Conservation (phyloP, 2,888 invertebrate species). For the Tetramorium bicarinatum region DNA sequence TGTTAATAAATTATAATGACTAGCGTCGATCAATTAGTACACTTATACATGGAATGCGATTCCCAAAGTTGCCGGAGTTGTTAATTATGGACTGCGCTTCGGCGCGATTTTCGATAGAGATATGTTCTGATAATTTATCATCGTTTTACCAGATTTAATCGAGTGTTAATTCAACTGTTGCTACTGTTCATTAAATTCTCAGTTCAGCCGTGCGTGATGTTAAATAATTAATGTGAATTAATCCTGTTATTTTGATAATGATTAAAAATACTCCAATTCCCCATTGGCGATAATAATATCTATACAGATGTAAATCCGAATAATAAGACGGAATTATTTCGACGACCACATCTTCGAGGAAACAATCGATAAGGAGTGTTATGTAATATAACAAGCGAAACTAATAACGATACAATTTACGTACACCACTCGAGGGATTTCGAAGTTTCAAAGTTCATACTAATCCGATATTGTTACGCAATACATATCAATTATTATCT, state of each 20-base stretch:
- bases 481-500: constrained; percentile 51
- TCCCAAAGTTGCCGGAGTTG: constrained; percentile 37
- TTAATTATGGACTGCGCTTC: constrained; percentile 60
- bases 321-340: constrained; percentile 2
- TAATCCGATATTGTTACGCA: constrained; percentile 40
- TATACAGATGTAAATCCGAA: not conserved
- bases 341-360: not conserved
- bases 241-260: not conserved
- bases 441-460: constrained; percentile 36
- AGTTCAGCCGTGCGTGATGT: constrained; percentile 43
- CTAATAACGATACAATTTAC: constrained; percentile 22
- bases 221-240: constrained; percentile 66
- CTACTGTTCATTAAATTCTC: constrained; percentile 69
- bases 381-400: constrained; percentile 15
- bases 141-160: constrained; percentile 68
- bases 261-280: constrained; percentile 39
- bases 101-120: constrained; percentile 60
- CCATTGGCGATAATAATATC: not conserved
- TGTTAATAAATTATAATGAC: constrained; percentile 25
- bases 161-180: constrained; percentile 64
- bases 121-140: constrained; percentile 64
- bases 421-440: constrained; percentile 9
- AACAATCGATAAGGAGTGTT: constrained; percentile 30
- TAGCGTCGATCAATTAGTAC: constrained; percentile 5
- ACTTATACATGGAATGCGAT: constrained; percentile 38